phyloP scores from a whole-genome alignment of 2,113 vertebrate genomes.

The Opisthocomus hoazin region DNA sequence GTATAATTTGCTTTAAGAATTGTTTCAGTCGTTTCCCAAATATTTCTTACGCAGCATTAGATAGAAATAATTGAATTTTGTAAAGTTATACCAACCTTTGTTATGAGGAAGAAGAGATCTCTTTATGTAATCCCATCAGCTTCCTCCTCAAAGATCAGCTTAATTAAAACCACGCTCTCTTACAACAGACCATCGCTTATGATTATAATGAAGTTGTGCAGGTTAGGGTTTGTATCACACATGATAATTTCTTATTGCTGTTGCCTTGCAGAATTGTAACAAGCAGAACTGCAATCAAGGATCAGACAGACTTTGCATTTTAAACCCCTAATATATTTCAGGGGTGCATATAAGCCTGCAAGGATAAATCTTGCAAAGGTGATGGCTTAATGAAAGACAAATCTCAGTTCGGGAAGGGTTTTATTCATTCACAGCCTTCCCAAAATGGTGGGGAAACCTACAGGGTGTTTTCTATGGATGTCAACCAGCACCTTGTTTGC shows the following conservation, averaged over 20 bases:
- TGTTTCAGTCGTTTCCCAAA: constrained; percentile 65
- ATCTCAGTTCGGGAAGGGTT: background rate
- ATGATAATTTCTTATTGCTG: background rate
- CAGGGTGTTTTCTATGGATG: background rate
- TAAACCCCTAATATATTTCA: background rate
- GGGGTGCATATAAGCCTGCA: background rate
- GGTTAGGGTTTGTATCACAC: background rate
- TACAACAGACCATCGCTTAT: constrained; percentile 3
- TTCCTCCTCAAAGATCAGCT: constrained; percentile 23
- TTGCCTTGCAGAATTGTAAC: background rate
- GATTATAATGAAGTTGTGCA: background rate
- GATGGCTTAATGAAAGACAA: background rate
- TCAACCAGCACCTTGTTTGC: background rate
- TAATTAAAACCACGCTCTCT: constrained; percentile 58
- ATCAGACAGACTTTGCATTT: background rate
- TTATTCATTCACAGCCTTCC: background rate
- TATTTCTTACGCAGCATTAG: constrained; percentile 29
- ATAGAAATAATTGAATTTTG: constrained; percentile 59
- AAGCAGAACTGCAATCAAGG: constrained; percentile 12
- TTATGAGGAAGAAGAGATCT: background rate
- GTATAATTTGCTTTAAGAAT: constrained; percentile 72
- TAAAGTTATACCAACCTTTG: constrained; percentile 21
- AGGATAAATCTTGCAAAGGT: background rate
- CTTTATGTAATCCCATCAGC: constrained; percentile 14
- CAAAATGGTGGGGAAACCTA: background rate